phyloP scores from a whole-genome alignment of 1,140 invertebrate species.

The Helicorthomorpha holstii region DNA sequence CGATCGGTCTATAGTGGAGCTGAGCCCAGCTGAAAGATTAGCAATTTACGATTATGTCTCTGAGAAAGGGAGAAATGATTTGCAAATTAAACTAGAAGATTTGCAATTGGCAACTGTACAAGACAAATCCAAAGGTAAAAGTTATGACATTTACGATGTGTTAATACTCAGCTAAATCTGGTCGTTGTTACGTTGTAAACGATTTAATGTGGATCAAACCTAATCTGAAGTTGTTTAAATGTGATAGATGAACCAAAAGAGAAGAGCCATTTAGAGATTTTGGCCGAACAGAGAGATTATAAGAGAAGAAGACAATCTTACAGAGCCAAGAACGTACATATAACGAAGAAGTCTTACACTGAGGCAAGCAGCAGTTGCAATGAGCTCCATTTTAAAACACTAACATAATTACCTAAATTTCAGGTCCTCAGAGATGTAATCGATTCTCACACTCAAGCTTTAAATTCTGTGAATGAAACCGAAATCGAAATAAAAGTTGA shows the following conservation, averaged over 20 bases:
- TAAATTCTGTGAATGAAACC: too few relatives aligned
- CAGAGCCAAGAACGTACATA: constrained; percentile 25
- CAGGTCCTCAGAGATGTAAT: too few relatives aligned
- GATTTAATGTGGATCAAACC: too few relatives aligned
- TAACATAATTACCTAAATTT: too few relatives aligned
- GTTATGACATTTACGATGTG: constrained; percentile 11
- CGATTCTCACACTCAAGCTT: too few relatives aligned
- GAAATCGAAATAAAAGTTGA: too few relatives aligned
- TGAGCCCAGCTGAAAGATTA: constrained; percentile 16
- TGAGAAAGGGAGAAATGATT: constrained; percentile 12
- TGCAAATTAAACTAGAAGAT: constrained; percentile 13
- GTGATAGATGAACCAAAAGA: constrained; percentile 12
- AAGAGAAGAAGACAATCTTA: constrained; percentile 23
- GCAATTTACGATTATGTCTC: constrained; percentile 20
- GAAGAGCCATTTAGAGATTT: constrained; percentile 17
- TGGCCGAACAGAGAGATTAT: constrained; percentile 20
- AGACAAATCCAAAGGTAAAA: constrained; percentile 17
- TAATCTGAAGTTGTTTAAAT: not conserved
- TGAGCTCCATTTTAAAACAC: too few relatives aligned
- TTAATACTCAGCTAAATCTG: not conserved
- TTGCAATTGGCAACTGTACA: constrained; percentile 17
- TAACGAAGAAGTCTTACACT: constrained; percentile 24
- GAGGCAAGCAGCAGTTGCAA: too few relatives aligned
- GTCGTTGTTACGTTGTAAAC: too few relatives aligned
- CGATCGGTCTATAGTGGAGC: constrained; percentile 12